A percentile compares a stretch with the other conserved stretches of the same genome.
Conservation (phyloP, 2,797 vertebrate genomes). For the Gymnoscopelus braueri region DNA sequence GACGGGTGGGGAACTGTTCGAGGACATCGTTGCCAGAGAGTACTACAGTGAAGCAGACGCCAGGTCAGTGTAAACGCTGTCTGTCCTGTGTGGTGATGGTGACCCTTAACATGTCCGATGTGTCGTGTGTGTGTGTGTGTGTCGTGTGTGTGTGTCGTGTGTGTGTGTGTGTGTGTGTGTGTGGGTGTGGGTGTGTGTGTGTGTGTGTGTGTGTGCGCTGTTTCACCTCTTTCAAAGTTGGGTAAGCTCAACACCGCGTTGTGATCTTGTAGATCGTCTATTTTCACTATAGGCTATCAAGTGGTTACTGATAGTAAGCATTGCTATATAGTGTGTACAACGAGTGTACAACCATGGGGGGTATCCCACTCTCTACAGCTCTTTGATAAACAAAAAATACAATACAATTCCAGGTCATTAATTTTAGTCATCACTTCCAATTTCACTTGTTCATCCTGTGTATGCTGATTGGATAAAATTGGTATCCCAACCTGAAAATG, state of each 20-base stretch:
- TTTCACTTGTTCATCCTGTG: too few relatives aligned
- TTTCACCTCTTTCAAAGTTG: neutral
- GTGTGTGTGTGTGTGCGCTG: neutral
- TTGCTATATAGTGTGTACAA: too few relatives aligned
- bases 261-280: too few relatives aligned
- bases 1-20: constrained; percentile 96
- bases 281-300: too few relatives aligned
- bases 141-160: neutral
- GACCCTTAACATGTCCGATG: neutral
- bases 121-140: neutral
- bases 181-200: neutral
- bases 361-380: too few relatives aligned
- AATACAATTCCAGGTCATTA: too few relatives aligned
- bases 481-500: too few relatives aligned
- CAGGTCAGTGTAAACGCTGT: constrained; percentile 86
- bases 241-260: too few relatives aligned
- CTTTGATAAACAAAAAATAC: neutral
- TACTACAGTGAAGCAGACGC: constrained; percentile 99
- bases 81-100: neutral
- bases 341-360: too few relatives aligned
- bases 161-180: neutral
- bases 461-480: too few relatives aligned
- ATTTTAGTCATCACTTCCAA: too few relatives aligned
- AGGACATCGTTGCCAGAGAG: constrained; percentile 97
- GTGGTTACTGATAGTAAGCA: too few relatives aligned